Conservation (phyloP, 2,113 vertebrate species). For the Meleagris gallopavo region DNA sequence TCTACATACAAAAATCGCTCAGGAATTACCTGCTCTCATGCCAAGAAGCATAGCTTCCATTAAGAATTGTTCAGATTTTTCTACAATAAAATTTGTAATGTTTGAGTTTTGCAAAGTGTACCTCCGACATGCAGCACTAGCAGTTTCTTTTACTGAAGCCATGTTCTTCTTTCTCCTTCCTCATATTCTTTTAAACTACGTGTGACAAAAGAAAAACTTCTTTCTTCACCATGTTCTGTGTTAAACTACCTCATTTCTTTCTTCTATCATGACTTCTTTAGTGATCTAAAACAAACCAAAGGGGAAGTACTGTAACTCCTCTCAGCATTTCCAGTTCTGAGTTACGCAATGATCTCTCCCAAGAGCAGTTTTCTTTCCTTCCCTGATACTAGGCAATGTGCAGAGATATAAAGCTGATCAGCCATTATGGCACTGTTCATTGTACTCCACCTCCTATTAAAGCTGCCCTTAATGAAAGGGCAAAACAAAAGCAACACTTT, state of each 20-base stretch:
- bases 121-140: not conserved
- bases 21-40: not conserved
- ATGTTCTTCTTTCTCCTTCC: slow-evolving; percentile 1
- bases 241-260: not conserved
- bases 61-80: not conserved
- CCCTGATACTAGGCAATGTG: not conserved
- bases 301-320: not conserved
- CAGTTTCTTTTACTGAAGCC: not conserved
- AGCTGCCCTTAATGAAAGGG: not conserved
- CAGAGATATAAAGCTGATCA: not conserved
- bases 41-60: not conserved
- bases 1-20: not conserved
- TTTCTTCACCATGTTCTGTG: too few relatives aligned
- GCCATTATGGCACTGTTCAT: not conserved
- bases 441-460: not conserved
- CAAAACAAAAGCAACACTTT: not conserved
- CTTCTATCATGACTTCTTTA: not conserved
- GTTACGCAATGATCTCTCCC: not conserved
- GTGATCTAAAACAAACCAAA: not conserved
- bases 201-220: not conserved
- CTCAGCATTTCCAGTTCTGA: not conserved
- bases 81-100: too few relatives aligned
- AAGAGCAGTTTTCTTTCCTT: not conserved
- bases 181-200: not conserved
- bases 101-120: not conserved